Base-by-base conservation (phyloP, 1,140 invertebrate genomes). In the Drosophila sturtevanti region DNA sequence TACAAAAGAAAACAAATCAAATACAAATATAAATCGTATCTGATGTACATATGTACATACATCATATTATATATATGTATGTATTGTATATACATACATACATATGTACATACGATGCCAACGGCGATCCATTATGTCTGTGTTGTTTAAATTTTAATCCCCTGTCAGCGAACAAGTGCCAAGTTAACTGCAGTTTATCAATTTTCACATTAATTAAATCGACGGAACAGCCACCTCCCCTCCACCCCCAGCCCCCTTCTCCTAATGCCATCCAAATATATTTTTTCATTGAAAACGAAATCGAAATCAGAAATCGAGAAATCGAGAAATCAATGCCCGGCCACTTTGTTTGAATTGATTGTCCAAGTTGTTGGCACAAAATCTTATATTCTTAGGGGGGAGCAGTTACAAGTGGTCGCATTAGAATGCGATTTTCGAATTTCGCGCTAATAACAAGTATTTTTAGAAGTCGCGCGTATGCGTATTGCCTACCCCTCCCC, bases 101-200 rank as follows among this genome's bases (percentile, higher is more conserved):
- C 7, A 6, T 31, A 31, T 21, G 9, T 48, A 12, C 12, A 16
- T 48, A 21, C 10, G 41, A 21, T 48, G 41, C 9, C 54, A 34
- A 34, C 34, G 56, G 16, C 63, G 72, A 76, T 76, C 44, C 72
- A 76, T 76, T 76, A 69, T 69, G 12, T 21, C 41, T 44, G 31
- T 18, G 37, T 34, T n/a, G 14, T 31, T 34, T n/a, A 10, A 56
- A 56, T 56, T 65, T 58, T 76, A 76, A 76, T 76, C 72, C 72
- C 72, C 67, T 64, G 41, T 48, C 41, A 48, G 41, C 10, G 16
- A 48, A 48, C 41, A 48, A 48, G 63, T 72, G 72, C 60, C 72
- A 67, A 52, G 66, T 38, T 63, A 22, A 35, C 67, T 68, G 71
- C 80, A 79, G 66, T 80, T 86, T 81, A 86, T 85, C 81, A 81